These are phyloP conservation scores for Gorsachius goisagi DNA, from an alignment of 2,113 vertebrate species.

Conservation along the genomic window DNA sequence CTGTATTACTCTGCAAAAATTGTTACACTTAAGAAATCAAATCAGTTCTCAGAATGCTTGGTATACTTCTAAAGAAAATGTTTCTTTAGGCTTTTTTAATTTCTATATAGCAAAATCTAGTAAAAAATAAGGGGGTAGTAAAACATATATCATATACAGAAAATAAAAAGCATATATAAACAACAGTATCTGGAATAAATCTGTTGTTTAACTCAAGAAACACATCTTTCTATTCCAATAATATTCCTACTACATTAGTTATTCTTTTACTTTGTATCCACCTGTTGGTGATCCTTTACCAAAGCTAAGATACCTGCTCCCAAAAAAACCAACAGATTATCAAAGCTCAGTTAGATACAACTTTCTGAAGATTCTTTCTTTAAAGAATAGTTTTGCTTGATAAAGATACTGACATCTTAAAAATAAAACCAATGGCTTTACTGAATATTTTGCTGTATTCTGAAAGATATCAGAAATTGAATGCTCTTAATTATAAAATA, in stretches of 20 bases:
- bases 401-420: not conserved
- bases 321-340: not conserved
- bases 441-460: slow-evolving; percentile 10
- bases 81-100: not conserved
- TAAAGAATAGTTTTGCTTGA: not conserved
- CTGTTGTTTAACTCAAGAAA: not conserved
- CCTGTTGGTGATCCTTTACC: not conserved
- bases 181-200: not conserved
- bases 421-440: not conserved
- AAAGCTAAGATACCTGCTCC: not conserved
- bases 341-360: not conserved
- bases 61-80: not conserved
- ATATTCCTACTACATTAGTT: not conserved
- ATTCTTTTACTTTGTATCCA: not conserved
- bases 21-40: not conserved
- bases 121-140: not conserved
- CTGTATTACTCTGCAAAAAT: not conserved
- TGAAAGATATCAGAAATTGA: slow-evolving; percentile 30
- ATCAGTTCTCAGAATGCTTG: not conserved
- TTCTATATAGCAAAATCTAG: not conserved
- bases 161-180: not conserved
- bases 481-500: slow-evolving; percentile 33
- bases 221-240: not conserved
- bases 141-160: not conserved
- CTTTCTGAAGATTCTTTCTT: not conserved